Conservation (phyloP, 2,113 vertebrate genomes). For the Talpa occidentalis region DNA sequence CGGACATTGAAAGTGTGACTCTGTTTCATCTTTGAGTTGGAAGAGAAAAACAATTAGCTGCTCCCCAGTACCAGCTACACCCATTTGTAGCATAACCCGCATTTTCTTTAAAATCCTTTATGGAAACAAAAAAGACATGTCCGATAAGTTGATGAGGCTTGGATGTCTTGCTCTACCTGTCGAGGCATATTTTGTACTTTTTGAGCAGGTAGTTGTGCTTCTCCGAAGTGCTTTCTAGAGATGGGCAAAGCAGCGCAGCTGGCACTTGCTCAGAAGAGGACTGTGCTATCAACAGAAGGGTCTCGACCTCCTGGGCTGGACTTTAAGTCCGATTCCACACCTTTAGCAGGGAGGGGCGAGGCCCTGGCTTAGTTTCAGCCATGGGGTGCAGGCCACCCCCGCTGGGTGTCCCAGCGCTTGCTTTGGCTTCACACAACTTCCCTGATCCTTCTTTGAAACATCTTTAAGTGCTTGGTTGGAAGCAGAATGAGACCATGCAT, state of each 20-base stretch:
- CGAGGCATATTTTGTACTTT: not conserved
- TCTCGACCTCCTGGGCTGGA: not conserved
- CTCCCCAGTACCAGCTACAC: not conserved
- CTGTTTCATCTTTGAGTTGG: not conserved
- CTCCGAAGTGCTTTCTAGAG: slow-evolving; percentile 30
- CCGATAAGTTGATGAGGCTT: not conserved
- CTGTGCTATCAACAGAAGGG: not conserved
- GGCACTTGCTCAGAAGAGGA: not conserved
- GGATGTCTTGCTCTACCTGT: not conserved
- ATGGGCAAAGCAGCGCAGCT: not conserved
- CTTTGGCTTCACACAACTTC: not conserved
- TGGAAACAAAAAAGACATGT: not conserved
- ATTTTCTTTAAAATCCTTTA: not conserved
- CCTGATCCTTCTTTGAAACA: not conserved
- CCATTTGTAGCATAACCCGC: not conserved
- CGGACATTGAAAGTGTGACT: not conserved
- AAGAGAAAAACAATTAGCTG: not conserved
- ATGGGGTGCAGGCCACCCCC: accelerated
- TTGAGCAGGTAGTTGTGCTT: not conserved
- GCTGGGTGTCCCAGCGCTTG: not conserved
- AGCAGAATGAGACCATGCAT: slow-evolving; percentile 17
- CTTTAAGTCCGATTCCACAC: too few species aligned
- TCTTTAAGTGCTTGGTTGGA: slow-evolving; percentile 7
- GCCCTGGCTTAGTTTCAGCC: not conserved
- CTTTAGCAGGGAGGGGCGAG: accelerated